Base-by-base conservation (phyloP, 2,113 vertebrate species). In the Vicugna pacos region DNA sequence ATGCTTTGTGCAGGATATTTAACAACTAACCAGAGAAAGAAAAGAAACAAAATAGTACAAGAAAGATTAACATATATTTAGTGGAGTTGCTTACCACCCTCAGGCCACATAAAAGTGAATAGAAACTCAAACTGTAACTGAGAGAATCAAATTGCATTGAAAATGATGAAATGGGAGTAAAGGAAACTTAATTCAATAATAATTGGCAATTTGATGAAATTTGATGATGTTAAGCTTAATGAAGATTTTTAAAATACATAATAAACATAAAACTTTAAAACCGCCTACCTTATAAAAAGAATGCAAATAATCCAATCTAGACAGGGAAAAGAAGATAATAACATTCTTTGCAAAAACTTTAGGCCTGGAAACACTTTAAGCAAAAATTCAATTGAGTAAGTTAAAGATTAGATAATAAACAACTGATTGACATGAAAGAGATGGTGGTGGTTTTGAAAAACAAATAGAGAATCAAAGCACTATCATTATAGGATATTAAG, bases 261-360 rank as follows among this genome's bases (percentile, higher is more conserved):
- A 76, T 3, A 50, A 81, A 67, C 70, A 54, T 8, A 24, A 62
- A 64, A 87, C 19, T 67, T 46, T 22, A 30, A 90, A 72, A 46
- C 84, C 70, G 5, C 19, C 35, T 58, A 19, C 8, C 10, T 30
- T 76, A 30, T 14, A 90, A 32, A 84, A 54, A 38, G 16, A 65
- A 28, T 26, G 6, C 42, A 46, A 73, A 26, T 5, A 32, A 60
- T 76, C 8, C 6, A 77, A 4, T 2, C 1, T 38, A 13, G 32
- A 17, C 0, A 0, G 12, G 4, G 1, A n/a, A 56, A 80, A 4
- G 4, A 30, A 91, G 32, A 28, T 10, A 48, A 64, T 72, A 62
- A 62, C 54, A 7, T 38, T 86, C 5, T 42, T 56, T 72, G 2
- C 5, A 38, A 81, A 79, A n/a, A 8, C 24, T 67, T 85, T 72